Evolutionary conservation across 2,888 invertebrate species (phyloP).

Genomic region (Cacoxenus indagator): DNA sequence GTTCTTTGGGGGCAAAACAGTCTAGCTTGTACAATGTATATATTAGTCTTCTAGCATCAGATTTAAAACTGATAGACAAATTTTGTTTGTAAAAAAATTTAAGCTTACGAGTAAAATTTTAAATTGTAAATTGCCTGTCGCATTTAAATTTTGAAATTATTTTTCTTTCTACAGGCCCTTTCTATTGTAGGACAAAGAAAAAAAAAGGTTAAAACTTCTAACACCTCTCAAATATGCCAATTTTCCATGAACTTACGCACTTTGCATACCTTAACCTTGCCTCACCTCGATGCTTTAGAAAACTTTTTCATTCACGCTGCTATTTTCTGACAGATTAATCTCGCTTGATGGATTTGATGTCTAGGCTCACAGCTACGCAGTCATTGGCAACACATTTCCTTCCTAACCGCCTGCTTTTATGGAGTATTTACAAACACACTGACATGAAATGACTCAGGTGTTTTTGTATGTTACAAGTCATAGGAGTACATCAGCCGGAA

Average conservation of each 20-base stretch:
- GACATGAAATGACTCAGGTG: conserved; percentile 54
- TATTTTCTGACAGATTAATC: conserved; percentile 34
- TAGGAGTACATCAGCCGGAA: neutral
- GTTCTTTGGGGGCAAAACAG: too few species aligned
- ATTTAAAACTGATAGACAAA: too few species aligned
- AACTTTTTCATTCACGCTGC: conserved; percentile 7
- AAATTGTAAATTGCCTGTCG: neutral
- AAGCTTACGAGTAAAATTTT: too few species aligned
- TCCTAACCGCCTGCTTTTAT: conserved; percentile 4
- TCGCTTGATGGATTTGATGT: conserved; percentile 36
- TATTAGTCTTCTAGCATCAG: too few species aligned
- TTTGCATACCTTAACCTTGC: neutral
- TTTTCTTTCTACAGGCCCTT: neutral
- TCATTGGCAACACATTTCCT: conserved; percentile 4
- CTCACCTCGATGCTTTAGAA: neutral
- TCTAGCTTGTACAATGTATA: too few species aligned
- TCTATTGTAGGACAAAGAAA: neutral
- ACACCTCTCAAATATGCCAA: neutral
- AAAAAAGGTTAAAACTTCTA: too few species aligned
- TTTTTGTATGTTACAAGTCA: conserved; percentile 23
- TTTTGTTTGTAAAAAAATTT: neutral
- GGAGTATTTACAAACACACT: neutral
- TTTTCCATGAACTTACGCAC: conserved; percentile 16
- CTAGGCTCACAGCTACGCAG: conserved; percentile 19
- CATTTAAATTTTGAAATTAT: neutral